Conservation (phyloP, 2,113 vertebrate species). For the Microcebus tavaratra region DNA sequence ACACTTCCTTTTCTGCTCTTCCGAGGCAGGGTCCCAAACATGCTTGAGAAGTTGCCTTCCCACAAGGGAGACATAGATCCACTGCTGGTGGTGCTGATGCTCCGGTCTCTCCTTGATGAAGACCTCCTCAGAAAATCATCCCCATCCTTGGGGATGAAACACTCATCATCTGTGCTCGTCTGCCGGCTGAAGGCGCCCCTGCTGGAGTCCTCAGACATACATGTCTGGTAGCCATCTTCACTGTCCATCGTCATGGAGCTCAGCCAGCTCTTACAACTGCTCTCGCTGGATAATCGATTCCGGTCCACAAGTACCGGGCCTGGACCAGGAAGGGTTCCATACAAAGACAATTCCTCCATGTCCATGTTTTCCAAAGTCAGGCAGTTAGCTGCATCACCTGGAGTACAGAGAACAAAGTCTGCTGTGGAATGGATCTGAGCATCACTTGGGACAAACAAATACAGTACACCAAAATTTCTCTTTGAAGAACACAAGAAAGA, state of each 20-base stretch:
- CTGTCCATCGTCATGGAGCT: slow-evolving; percentile 91
- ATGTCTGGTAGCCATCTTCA: slow-evolving; percentile 85
- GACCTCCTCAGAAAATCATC: not conserved
- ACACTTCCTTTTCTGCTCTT: slow-evolving; percentile 88
- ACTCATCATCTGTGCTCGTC: slow-evolving; percentile 86
- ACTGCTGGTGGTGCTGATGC: slow-evolving; percentile 89
- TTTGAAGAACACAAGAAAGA: not conserved
- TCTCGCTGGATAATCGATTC: slow-evolving; percentile 90
- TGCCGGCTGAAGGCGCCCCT: slow-evolving; percentile 83
- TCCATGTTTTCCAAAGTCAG: slow-evolving; percentile 75
- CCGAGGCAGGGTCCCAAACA: slow-evolving; percentile 94
- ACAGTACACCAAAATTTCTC: not conserved
- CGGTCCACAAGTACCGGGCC: not conserved
- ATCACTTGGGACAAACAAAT: not conserved
- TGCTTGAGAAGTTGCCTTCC: slow-evolving; percentile 82
- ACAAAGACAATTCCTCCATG: slow-evolving; percentile 68
- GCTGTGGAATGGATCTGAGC: accelerated
- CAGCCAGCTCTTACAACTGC: slow-evolving; percentile 89
- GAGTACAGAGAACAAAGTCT: slow-evolving; percentile 27
- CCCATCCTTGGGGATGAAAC: slow-evolving; percentile 85
- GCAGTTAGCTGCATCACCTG: slow-evolving; percentile 85
- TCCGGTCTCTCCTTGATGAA: slow-evolving; percentile 85
- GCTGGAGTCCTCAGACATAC: slow-evolving; percentile 86
- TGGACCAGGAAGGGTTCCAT: not conserved
- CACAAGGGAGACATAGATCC: slow-evolving; percentile 90